Conservation (phyloP, 2,113 vertebrate species). For the Poecilia latipinna region DNA sequence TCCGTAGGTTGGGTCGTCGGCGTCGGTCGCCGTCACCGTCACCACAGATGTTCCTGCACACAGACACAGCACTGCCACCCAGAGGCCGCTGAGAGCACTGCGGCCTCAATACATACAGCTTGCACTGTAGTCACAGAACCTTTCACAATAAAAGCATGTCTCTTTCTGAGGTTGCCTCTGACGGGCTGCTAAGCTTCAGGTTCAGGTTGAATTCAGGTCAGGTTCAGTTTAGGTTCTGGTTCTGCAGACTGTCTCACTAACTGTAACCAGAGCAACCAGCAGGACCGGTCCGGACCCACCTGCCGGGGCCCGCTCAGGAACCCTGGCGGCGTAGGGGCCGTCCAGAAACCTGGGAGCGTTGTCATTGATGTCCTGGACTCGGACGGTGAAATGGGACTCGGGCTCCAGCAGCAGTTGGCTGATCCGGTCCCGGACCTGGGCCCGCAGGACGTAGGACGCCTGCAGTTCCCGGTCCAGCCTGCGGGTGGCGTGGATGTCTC, state of each 20-base stretch:
- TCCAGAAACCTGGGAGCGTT: slow-evolving; percentile 85
- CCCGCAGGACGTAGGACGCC: slow-evolving; percentile 89
- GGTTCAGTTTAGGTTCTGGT: too few relatives aligned
- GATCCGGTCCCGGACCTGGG: slow-evolving; percentile 86
- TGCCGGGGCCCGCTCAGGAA: slow-evolving; percentile 78
- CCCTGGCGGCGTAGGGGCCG: slow-evolving; percentile 87
- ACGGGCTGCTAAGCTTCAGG: too few relatives aligned
- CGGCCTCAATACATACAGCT: too few relatives aligned
- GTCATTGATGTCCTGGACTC: slow-evolving; percentile 79
- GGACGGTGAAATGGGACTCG: slow-evolving; percentile 90
- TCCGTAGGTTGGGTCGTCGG: slow-evolving; percentile 56
- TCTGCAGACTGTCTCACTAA: background rate
- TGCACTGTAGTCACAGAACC: too few relatives aligned
- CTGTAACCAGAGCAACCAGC: background rate
- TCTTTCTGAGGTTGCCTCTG: too few relatives aligned
- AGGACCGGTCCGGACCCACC: slow-evolving; percentile 21
- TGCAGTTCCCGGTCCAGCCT: slow-evolving; percentile 92
- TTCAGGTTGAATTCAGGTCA: too few relatives aligned
- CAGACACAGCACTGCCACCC: background rate
- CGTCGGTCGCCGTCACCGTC: slow-evolving; percentile 37
- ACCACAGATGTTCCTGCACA: slow-evolving; percentile 72
- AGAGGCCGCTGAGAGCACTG: too few relatives aligned
- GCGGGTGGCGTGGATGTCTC: slow-evolving; percentile 92
- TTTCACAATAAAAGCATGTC: too few relatives aligned
- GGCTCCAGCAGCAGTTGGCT: slow-evolving; percentile 88